phyloP scores from a whole-genome alignment of 2,888 invertebrate genomes.

The Acanthosoma haemorrhoidale region DNA sequence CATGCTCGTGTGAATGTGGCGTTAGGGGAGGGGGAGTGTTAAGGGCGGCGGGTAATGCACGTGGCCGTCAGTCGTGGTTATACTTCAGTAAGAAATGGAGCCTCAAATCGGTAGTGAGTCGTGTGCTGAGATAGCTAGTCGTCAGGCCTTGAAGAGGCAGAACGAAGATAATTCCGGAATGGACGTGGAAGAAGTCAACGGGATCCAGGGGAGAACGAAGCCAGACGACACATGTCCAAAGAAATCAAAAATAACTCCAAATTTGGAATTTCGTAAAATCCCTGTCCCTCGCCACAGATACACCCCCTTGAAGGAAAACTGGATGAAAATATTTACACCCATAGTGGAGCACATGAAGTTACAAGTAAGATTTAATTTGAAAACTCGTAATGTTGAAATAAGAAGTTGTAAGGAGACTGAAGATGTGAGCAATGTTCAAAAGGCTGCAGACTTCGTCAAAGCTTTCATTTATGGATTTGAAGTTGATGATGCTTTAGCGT shows the following conservation, averaged over 20 bases:
- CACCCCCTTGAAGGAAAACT: constrained; percentile 89
- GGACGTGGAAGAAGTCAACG: constrained; percentile 62
- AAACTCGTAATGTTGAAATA: constrained; percentile 84
- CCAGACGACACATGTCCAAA: constrained; percentile 49
- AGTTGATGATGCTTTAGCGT: constrained; percentile 90
- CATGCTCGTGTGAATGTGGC: too few relatives aligned
- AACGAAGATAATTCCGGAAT: constrained; percentile 51
- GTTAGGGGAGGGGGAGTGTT: too few relatives aligned
- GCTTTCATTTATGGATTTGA: constrained; percentile 96
- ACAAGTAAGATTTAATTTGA: constrained; percentile 90
- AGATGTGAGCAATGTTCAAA: constrained; percentile 87
- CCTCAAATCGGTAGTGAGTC: background rate
- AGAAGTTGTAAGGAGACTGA: constrained; percentile 63
- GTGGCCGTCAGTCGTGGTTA: too few relatives aligned
- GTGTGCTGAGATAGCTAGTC: background rate
- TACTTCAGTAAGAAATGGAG: background rate
- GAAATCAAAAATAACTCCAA: constrained; percentile 46
- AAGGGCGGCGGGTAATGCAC: too few relatives aligned
- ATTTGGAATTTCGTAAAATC: constrained; percentile 62
- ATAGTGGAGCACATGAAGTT: constrained; percentile 91
- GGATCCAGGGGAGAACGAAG: constrained; percentile 54
- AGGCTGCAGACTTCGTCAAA: constrained; percentile 96
- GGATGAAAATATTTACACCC: constrained; percentile 95
- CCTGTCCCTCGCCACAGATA: constrained; percentile 92
- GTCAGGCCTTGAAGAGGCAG: background rate